Percentiles rank a stretch among this genome's conserved stretches.
phyloP scores from a whole-genome alignment of 2,888 invertebrate genomes.

The Parnassius orleans region DNA sequence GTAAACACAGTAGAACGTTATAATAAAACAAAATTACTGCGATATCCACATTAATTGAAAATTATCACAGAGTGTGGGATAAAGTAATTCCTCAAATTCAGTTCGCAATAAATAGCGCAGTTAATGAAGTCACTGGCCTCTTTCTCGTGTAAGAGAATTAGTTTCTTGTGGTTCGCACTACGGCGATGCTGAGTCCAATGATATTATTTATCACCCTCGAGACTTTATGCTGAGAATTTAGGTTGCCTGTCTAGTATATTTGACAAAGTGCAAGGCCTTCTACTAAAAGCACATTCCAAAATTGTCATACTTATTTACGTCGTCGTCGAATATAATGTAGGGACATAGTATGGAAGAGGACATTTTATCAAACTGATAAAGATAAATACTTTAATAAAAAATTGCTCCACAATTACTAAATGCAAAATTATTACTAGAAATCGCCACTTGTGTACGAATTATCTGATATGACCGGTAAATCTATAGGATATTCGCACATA shows the following conservation, averaged over 20 bases:
- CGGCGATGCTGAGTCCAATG: slow-evolving; percentile 19
- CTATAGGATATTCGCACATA: no score
- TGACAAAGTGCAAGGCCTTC: slow-evolving; percentile 27
- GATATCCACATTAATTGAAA: slow-evolving; percentile 29
- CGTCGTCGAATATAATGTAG: slow-evolving; percentile 31
- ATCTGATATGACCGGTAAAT: no score
- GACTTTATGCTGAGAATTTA: slow-evolving; percentile 30
- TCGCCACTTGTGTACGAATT: no score
- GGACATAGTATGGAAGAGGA: slow-evolving; percentile 30
- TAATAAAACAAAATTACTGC: slow-evolving; percentile 26
- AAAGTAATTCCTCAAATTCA: no score
- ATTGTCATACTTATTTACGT: slow-evolving; percentile 29
- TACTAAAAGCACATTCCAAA: slow-evolving; percentile 30
- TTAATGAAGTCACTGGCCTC: slow-evolving; percentile 33
- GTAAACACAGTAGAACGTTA: background rate
- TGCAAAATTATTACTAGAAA: no score
- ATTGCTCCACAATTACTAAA: background rate
- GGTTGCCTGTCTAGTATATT: slow-evolving; percentile 28
- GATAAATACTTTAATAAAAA: slow-evolving; percentile 23
- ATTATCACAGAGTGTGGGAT: slow-evolving; percentile 36
- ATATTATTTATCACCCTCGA: slow-evolving; percentile 28
- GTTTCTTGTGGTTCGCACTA: slow-evolving; percentile 27
- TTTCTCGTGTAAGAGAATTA: slow-evolving; percentile 31
- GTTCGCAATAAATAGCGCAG: slow-evolving; percentile 6
- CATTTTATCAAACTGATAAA: slow-evolving; percentile 21